Evolutionary conservation across 2,888 invertebrate genomes (phyloP), one percentile per base, ranked within the genome.

Genomic region (Cataglyphis rosenhaueri): DNA sequence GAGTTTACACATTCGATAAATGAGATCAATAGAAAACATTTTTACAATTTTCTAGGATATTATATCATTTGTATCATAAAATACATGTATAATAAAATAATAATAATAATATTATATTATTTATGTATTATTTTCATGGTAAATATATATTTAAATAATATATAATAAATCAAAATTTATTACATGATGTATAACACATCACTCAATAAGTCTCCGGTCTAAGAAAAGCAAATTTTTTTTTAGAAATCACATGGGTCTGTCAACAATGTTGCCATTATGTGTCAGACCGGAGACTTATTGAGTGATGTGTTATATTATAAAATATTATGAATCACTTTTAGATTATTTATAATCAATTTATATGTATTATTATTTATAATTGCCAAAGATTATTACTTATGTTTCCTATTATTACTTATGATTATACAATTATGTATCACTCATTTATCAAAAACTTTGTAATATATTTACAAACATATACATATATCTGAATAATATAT

Each of bases 31-130:
- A 48, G 1, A 48, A 48, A 48, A 48, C 0, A 57, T 6, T 59
- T 59, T 59, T 59, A 29, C 15, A 18, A 38, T 38, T n/a, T 38
- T 21, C 18, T 0, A 9, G 41, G 25, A 59, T 59, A 59, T 71
- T 57, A 25, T 29, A 59, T 1, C 38, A 41, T 73, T 41, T 57
- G 21, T 55, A 35, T 35, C 4, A 21, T 35, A 57, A 38, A 35
- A 71, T 9, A n/a, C 15, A 38, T n/a, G 12, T 41, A 41, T 35
- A 55, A 25, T 35, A 70, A 68, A 41, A 35, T 57, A 71, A 25
- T 73, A n/a, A 41, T 0, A 41, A 48, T n/a, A 48, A 25, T 25
- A 25, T 25, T 25, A 25, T 25, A 25, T 25, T 25, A 25, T 25
- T 25, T 8, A n/a, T 48, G 4, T 35, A 12, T 21, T 70, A 48